phyloP scores from a whole-genome alignment of 1,140 invertebrate species.

The Wasmannia auropunctata region DNA sequence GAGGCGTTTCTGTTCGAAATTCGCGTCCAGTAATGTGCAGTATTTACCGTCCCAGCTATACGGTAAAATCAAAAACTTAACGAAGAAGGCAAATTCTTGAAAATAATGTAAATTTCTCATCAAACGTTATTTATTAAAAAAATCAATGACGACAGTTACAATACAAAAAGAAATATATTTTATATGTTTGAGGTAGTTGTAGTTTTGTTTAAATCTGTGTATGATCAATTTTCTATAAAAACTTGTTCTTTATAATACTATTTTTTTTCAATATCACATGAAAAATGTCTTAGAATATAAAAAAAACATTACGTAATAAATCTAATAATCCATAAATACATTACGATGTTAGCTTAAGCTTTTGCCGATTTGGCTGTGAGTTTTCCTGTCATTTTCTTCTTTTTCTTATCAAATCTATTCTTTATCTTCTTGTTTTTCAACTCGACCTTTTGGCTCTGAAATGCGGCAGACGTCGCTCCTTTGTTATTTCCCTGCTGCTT shows the following conservation, averaged over 20 bases:
- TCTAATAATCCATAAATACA: background rate
- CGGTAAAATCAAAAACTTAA: conserved; percentile 76
- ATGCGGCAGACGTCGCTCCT: conserved; percentile 69
- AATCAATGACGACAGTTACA: background rate
- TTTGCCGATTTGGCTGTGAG: conserved; percentile 73
- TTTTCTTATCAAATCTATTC: conserved; percentile 77
- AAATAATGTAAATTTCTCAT: conserved; percentile 25
- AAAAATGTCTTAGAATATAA: background rate
- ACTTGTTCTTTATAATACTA: too few species aligned
- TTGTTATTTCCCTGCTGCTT: conserved; percentile 23
- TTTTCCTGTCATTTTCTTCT: conserved; percentile 79
- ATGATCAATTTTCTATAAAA: too few species aligned
- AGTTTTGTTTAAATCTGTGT: background rate
- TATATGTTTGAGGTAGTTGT: background rate
- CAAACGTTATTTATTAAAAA: conserved; percentile 27
- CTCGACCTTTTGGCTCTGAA: conserved; percentile 78
- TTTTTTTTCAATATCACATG: too few species aligned
- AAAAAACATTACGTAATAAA: background rate
- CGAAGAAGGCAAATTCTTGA: conserved; percentile 44
- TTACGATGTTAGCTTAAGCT: background rate
- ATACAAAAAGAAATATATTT: background rate
- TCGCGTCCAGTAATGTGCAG: conserved; percentile 87
- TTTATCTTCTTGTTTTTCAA: conserved; percentile 78
- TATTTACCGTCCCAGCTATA: conserved; percentile 89
- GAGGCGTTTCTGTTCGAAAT: conserved; percentile 90